A percentile compares a stretch with the other conserved stretches of the same genome.
Evolutionary conservation across 2,888 invertebrate species (phyloP).

Genomic region (Trilocha varians): DNA sequence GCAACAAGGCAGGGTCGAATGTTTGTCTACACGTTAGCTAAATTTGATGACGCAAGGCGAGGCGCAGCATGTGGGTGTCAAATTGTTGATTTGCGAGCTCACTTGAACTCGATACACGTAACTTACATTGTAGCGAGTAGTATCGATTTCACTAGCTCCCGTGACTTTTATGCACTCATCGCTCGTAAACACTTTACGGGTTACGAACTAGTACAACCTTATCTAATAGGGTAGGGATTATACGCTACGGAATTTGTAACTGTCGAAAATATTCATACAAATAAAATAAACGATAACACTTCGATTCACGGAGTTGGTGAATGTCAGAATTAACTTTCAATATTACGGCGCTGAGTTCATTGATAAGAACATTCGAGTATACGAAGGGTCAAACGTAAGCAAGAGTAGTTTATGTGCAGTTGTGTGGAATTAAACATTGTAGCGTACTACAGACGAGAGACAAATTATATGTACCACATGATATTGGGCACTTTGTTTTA

Average conservation of each 20-base stretch:
- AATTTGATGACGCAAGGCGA: slow-evolving; percentile 70
- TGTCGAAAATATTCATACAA: background rate
- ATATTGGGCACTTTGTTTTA: too few relatives aligned
- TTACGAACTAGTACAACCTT: slow-evolving; percentile 2
- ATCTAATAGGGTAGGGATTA: background rate
- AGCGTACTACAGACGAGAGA: too few relatives aligned
- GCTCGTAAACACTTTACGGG: slow-evolving; percentile 6
- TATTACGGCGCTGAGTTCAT: too few relatives aligned
- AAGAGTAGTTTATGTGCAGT: too few relatives aligned
- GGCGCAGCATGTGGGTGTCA: slow-evolving; percentile 52
- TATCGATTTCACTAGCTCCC: slow-evolving; percentile 25
- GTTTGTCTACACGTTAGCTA: slow-evolving; percentile 68
- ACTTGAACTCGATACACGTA: slow-evolving; percentile 37
- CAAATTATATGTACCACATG: too few relatives aligned
- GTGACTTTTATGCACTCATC: slow-evolving; percentile 5
- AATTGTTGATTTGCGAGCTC: slow-evolving; percentile 58
- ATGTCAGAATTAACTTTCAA: too few relatives aligned
- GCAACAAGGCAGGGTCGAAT: slow-evolving; percentile 58
- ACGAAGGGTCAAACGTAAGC: too few relatives aligned
- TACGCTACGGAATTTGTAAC: background rate
- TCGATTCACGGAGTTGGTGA: too few relatives aligned
- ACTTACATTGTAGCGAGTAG: slow-evolving; percentile 28
- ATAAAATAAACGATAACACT: too few relatives aligned
- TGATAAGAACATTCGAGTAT: too few relatives aligned
- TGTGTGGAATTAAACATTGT: too few relatives aligned